phyloP scores from a whole-genome alignment of 2,888 invertebrate species.

The Tenthredo amoena region DNA sequence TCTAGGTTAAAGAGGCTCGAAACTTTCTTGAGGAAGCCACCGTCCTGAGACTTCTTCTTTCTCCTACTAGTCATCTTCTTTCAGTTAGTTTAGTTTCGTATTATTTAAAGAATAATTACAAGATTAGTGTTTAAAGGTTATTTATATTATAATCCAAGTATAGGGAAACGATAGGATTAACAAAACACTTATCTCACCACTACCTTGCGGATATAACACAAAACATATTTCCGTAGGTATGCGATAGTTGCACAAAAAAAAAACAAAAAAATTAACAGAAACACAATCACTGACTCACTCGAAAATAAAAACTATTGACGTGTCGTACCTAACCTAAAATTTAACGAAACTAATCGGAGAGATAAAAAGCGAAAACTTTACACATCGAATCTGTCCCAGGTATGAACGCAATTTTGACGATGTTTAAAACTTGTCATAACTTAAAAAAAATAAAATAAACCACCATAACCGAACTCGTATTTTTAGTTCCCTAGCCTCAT shows the following conservation, averaged over 20 bases:
- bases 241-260: not conserved
- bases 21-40: slow-evolving; percentile 92
- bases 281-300: not conserved
- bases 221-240: not conserved
- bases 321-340: not conserved
- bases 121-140: not conserved
- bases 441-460: not conserved
- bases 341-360: not conserved
- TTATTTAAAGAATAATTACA: not conserved
- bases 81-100: not conserved
- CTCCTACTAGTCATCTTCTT: slow-evolving; percentile 83
- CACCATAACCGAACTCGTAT: not conserved
- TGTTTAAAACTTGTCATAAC: not conserved
- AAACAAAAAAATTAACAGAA: not conserved
- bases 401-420: not conserved
- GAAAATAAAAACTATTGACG: not conserved
- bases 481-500: not conserved
- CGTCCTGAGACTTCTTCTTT: slow-evolving; percentile 84
- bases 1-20: slow-evolving; percentile 93
- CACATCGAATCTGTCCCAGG: not conserved
- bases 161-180: not conserved
- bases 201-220: not conserved
- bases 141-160: not conserved
- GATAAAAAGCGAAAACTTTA: not conserved
- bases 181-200: not conserved